Evolutionary conservation across 37 sponge, comb jelly and placozoan species (phyloP), one percentile per base, ranked within the genome.

Genomic region (Aplysina aerophoba): DNA sequence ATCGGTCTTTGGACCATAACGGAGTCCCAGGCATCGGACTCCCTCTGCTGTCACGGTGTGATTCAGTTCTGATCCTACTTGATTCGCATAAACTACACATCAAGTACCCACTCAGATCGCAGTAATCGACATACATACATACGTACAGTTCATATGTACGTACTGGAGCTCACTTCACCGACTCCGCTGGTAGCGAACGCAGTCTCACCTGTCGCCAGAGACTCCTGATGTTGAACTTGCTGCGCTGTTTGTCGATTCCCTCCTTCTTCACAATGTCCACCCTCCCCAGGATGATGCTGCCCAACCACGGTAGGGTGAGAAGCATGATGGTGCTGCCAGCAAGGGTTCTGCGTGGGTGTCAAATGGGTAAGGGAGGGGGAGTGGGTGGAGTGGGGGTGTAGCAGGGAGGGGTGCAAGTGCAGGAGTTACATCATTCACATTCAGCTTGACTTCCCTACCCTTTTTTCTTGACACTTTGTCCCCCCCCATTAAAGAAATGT

Each of bases 291-390:
- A 94, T 86, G 24, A 96, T 81, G 33, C 93, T 82, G 15, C 90
- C 97, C 57, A 92, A n/a, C 97, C 97, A 96, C 0, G 97, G 91
- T 0, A 96, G 75, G 24, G 97, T 94, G 31, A 96, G 87, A 57
- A 96, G 83, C 94, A 96, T 92, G 78, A 96, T 96, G 28, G 97
- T 96, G 58, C 97, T 96, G 20, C 97, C 97, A 88, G 97, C 97
- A 55, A 96, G 89, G 33, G 97, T 94, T 0, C 96, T 95, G 55
- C 20, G 72, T 30, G 37, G 21, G 44, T 0, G 28, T 59, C n/a
- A 0, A 1, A 3, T 21, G 38, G 54, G 50, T 44, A 8, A 11
- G 50, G 6, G 50, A 11, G 50, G 6, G 50, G 3, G 50, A 3
- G 50, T 44, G 50, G 3, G 50, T 44, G 44, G 27, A 1, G 22